Percentiles rank a stretch among this genome's conserved stretches.
Evolutionary conservation across 2,113 vertebrate genomes (phyloP).

Genomic region (Oceanodroma tethys): DNA sequence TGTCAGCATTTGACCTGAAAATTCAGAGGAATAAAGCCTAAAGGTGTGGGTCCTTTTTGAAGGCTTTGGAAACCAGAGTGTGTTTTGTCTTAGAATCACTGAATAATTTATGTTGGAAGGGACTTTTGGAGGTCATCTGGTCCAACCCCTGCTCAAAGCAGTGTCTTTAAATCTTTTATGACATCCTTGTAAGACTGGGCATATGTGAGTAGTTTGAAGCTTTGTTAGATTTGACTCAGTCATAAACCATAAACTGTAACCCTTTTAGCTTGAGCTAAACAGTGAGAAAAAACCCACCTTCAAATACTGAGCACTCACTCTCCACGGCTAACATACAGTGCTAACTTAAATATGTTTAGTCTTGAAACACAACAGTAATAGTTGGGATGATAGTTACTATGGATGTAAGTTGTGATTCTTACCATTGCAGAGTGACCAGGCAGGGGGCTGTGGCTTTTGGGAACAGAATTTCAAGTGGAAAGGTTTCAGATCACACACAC

Average conservation of each 20-base stretch:
- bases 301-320: background rate
- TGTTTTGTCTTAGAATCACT: background rate
- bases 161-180: background rate
- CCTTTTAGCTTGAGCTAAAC: background rate
- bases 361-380: background rate
- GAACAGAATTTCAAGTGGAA: background rate
- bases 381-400: background rate
- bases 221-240: background rate
- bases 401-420: background rate
- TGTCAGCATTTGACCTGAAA: constrained; percentile 11
- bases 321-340: background rate
- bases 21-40: background rate
- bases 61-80: background rate
- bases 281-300: background rate
- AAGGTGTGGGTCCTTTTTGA: background rate
- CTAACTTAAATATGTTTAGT: background rate
- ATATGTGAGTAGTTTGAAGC: background rate
- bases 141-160: background rate
- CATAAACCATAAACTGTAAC: background rate
- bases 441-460: background rate
- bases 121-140: background rate
- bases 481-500: background rate
- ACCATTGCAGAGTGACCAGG: background rate
- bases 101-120: constrained; percentile 18
- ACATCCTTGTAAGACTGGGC: background rate